phyloP scores from a whole-genome alignment of 2,113 vertebrate species.

The human (Homo sapiens) region DNA sequence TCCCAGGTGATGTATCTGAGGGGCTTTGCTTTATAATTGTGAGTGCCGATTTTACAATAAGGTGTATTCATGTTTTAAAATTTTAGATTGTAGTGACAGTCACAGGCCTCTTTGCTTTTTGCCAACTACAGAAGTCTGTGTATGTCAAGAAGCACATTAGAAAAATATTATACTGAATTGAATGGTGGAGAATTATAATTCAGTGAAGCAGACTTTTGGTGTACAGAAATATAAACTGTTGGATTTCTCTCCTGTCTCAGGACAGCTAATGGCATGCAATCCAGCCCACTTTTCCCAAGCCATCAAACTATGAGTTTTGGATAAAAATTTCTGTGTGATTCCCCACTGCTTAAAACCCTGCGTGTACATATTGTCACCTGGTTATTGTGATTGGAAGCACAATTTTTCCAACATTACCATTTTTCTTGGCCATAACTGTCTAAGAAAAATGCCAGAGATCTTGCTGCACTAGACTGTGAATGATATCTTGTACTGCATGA shows the following conservation, averaged over 20 bases:
- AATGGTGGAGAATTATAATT: not conserved
- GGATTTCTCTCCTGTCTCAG: not conserved
- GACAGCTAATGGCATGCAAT: not conserved
- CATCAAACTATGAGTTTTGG: not conserved
- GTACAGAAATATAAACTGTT: not conserved
- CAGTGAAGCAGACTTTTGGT: not conserved
- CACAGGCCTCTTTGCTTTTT: not conserved
- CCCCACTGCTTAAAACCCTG: not conserved
- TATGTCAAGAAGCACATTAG: not conserved
- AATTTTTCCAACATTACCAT: not conserved
- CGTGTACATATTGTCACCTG: not conserved
- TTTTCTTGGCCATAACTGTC: slow-evolving; percentile 34
- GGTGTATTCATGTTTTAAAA: not conserved
- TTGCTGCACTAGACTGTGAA: not conserved
- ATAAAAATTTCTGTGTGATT: not conserved
- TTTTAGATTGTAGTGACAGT: not conserved
- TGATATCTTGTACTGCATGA: not conserved
- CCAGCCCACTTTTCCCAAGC: not conserved
- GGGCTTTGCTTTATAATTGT: not conserved
- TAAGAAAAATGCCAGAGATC: slow-evolving; percentile 12
- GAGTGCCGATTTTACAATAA: not conserved
- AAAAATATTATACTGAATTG: slow-evolving; percentile 18
- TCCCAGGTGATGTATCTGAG: not conserved
- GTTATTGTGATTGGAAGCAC: not conserved
- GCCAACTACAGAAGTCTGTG: not conserved